Percentiles rank a stretch among this genome's conserved stretches.
phyloP scores from a whole-genome alignment of 1,140 invertebrate genomes.

The Drosophila obscura region DNA sequence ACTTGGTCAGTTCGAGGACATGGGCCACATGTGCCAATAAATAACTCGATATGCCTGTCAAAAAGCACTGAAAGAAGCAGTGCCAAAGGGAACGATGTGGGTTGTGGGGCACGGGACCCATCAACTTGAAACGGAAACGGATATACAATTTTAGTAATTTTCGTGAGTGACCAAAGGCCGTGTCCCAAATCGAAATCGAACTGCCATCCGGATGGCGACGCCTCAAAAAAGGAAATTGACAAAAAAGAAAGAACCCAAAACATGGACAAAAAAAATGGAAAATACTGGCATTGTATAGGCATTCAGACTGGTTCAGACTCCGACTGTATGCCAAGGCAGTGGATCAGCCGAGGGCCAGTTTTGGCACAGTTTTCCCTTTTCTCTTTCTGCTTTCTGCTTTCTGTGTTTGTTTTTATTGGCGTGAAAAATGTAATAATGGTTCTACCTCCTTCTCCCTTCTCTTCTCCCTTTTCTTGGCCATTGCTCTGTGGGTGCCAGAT shows the following conservation, averaged over 20 bases:
- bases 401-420: slow-evolving; percentile 79
- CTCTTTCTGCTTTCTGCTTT: slow-evolving; percentile 17
- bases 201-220: slow-evolving; percentile 27
- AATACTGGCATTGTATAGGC: slow-evolving; percentile 22
- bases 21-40: slow-evolving; percentile 48
- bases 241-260: slow-evolving; percentile 27
- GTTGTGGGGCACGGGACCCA: slow-evolving; percentile 4
- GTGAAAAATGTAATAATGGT: slow-evolving; percentile 79
- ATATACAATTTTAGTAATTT: slow-evolving; percentile 80
- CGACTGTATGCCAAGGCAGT: slow-evolving; percentile 31
- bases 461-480: too few species aligned
- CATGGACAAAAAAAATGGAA: slow-evolving; percentile 17
- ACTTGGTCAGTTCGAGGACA: slow-evolving; percentile 34
- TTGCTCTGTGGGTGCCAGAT: slow-evolving; percentile 30
- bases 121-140: slow-evolving; percentile 71
- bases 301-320: too few species aligned
- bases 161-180: slow-evolving; percentile 61
- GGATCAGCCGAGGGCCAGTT: slow-evolving; percentile 46
- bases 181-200: slow-evolving; percentile 27
- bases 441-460: too few species aligned
- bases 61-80: slow-evolving; percentile 29
- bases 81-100: slow-evolving; percentile 17
- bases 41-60: slow-evolving; percentile 52
- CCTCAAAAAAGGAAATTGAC: slow-evolving; percentile 61
- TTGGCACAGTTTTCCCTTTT: slow-evolving; percentile 19